phyloP scores from a whole-genome alignment of 2,113 vertebrate genomes.

The Mobula birostris region DNA sequence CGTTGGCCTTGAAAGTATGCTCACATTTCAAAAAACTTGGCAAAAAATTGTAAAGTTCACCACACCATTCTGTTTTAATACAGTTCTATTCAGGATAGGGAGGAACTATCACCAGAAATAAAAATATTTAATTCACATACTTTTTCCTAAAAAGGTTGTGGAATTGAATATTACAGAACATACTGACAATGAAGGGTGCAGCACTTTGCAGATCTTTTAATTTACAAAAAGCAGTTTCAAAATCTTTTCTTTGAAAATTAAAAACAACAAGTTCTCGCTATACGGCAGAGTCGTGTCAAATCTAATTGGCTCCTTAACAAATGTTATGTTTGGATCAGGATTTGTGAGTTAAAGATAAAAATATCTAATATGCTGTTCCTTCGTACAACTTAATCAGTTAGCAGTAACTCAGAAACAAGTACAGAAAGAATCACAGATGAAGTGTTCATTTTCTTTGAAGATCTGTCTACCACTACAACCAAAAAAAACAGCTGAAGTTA shows the following conservation, averaged over 20 bases:
- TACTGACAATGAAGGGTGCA: not conserved
- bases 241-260: not conserved
- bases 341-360: constrained; percentile 32
- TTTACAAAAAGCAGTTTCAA: not conserved
- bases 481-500: not conserved
- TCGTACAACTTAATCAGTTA: not conserved
- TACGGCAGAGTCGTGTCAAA: not conserved
- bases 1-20: not conserved
- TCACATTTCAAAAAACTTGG: not conserved
- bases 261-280: not conserved
- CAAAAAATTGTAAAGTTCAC: not conserved
- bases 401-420: not conserved
- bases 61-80: not conserved
- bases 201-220: not conserved
- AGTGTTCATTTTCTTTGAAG: not conserved
- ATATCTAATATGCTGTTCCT: constrained; percentile 6
- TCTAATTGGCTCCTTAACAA: not conserved
- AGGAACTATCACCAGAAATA: not conserved
- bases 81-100: constrained; percentile 21
- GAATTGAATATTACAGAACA: constrained; percentile 32
- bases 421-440: not conserved
- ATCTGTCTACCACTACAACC: not conserved
- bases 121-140: constrained; percentile 28
- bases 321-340: constrained; percentile 22
- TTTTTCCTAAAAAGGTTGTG: constrained; percentile 35